Base-by-base conservation (phyloP, 2,113 vertebrate genomes). In the Balaenoptera acutorostrata region DNA sequence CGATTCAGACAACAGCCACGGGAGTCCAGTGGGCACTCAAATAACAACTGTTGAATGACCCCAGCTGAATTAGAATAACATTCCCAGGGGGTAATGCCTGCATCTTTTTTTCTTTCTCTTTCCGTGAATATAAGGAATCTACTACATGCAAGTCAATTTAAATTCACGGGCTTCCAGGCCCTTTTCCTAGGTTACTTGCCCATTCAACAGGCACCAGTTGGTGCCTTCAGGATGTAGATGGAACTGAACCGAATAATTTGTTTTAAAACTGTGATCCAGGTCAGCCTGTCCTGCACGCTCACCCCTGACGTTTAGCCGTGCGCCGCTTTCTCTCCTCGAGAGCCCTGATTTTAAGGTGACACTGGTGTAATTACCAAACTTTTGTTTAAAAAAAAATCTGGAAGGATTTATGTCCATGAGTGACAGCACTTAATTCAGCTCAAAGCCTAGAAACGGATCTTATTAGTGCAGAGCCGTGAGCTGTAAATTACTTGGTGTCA, bases 401-500 rank as follows among this genome's bases (percentile, higher is more conserved):
- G 83, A 49, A 93, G 69, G 71, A 83, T 96, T 31, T 80, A 36
- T 78, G 31, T 92, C 95, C 59, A 1, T 93, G 96, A 96, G 97
- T 97, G 82, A 89, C 72, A 96, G 46, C 57, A 39, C 95, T 98
- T 88, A 88, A 55, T 96, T 77, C 75, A 93, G 68, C 98, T 85
- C 29, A 14, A 93, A 97, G 97, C 49, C 85, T 55, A 14, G 90
- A 88, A 97, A 92, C 29, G 1, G 91, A 94, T 97, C 98, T 97
- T 41, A 81, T 86, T 97, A 95, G 98, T 97, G 91, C 93, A 81
- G 97, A 93, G 68, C 96, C 96, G 64, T 69, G 97, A 97, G 96
- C 98, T 97, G 52, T 89, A 92, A 83, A 97, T 98, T 96, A 23
- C 82, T 46, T 41, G 55, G 77, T 93, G 15, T 98, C 97, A 94